Evolutionary conservation across 2,888 invertebrate genomes (phyloP).

Genomic region (Eumacrocentrus americanus): DNA sequence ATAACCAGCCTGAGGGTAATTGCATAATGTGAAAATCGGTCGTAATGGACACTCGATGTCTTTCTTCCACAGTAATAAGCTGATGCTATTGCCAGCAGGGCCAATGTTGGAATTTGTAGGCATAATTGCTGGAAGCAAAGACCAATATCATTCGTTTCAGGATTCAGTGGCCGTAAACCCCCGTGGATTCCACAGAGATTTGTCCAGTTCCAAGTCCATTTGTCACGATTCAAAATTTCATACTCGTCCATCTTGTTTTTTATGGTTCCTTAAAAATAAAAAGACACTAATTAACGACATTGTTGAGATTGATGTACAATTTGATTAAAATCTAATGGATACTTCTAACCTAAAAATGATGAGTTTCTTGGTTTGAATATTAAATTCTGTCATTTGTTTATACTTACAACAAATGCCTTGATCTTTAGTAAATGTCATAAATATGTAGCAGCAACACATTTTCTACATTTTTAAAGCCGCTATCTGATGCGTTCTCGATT

Average conservation of each 20-base stretch:
- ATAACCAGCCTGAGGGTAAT: conserved; percentile 71
- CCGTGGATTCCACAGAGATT: conserved; percentile 74
- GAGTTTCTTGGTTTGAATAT: too few species aligned
- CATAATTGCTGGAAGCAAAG: conserved; percentile 85
- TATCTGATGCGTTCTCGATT: too few species aligned
- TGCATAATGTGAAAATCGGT: conserved; percentile 68
- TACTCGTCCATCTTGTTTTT: neutral
- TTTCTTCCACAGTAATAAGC: conserved; percentile 80
- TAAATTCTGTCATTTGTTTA: too few species aligned
- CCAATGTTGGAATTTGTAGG: conserved; percentile 76
- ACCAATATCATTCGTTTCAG: conserved; percentile 75
- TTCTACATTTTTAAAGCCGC: too few species aligned
- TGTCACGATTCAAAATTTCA: neutral
- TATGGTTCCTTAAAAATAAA: too few species aligned
- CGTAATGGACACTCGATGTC: conserved; percentile 68
- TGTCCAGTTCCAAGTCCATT: conserved; percentile 73
- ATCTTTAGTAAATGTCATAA: too few species aligned
- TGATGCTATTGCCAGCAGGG: conserved; percentile 77
- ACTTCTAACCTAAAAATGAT: too few species aligned
- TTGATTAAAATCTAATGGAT: too few species aligned
- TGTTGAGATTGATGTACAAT: too few species aligned
- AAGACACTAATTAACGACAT: too few species aligned
- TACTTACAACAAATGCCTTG: too few species aligned
- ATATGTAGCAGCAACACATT: too few species aligned
- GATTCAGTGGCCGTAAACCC: conserved; percentile 74